Base-by-base conservation (phyloP, 2,888 invertebrate genomes). In the Labia minor region DNA sequence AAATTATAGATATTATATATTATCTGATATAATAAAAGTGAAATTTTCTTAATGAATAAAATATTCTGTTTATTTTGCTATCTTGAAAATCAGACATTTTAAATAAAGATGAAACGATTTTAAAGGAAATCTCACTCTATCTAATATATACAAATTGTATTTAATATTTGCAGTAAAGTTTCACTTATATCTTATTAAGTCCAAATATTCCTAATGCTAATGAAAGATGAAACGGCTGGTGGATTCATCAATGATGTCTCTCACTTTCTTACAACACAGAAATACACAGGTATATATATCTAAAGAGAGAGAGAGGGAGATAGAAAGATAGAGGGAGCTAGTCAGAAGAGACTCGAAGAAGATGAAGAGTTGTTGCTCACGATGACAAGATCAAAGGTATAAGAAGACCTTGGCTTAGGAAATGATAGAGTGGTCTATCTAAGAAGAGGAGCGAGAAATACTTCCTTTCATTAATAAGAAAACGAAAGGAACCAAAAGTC, bases 121-220 rank as follows among this genome's bases (percentile, higher is more conserved):
- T 26, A 3, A 6, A 6, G n/a, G 26, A 26, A 6, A 26, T 26
- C 26, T 26, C 26, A 26, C 8, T 49, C 49, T 14, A 16, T 4
- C 16, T 10, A 14, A 14, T 49, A 49, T 49, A 49, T 49, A 49
- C 49, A 49, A 49, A 49, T 49, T 49, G 49, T 49, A 49, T 49
- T 49, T 49, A 49, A 49, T 49, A 49, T 49, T 49, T 49, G 49
- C 49, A 4, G 49, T 49, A 49, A 49, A 49, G 49, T 49, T 49
- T 49, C 49, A 49, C 49, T 49, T 49, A 49, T 49, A 49, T 49
- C 49, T 49, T 49, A 49, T 49, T 49, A 49, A 49, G 49, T 49
- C 49, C 49, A 49, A 49, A 49, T 16, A 49, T 49, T 4, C 49
- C 14, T 49, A 14, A 49, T 49, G 49, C 49, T 49, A 49, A 49